Evolutionary conservation across 2,888 invertebrate genomes (phyloP).

Genomic region (Dermolepida albohirtum): DNA sequence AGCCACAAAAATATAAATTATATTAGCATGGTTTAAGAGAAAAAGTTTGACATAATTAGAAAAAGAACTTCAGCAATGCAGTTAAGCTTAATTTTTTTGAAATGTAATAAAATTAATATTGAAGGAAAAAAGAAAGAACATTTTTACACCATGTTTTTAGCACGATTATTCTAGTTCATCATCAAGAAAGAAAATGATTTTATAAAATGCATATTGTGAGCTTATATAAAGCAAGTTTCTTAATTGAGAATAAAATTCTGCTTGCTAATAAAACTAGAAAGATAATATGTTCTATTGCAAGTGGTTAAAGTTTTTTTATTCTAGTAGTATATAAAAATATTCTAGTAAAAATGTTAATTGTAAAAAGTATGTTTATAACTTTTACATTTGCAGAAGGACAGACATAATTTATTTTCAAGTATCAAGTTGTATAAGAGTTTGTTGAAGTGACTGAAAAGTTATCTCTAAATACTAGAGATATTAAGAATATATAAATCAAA

Average conservation of each 20-base stretch:
- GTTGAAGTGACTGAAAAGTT: slow-evolving; percentile 10
- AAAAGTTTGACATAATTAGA: not conserved
- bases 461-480: no score
- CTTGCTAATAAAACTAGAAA: slow-evolving; percentile 21
- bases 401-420: not conserved
- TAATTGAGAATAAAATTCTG: slow-evolving; percentile 6
- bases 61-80: no score
- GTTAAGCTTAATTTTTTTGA: no score
- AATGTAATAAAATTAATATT: no score
- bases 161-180: slow-evolving; percentile 29
- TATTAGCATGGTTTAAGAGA: slow-evolving; percentile 18
- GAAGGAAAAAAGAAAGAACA: no score
- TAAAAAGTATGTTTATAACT: not conserved
- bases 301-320: no score
- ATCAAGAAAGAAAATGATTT: slow-evolving; percentile 11
- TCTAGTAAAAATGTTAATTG: not conserved
- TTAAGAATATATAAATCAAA: no score
- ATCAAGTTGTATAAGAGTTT: slow-evolving; percentile 17
- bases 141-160: slow-evolving; percentile 2
- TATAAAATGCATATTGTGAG: slow-evolving; percentile 17
- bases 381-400: not conserved
- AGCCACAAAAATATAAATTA: slow-evolving; percentile 13
- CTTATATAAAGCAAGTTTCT: slow-evolving; percentile 24
- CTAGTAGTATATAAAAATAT: no score
- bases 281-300: slow-evolving; percentile 1